Base-by-base conservation (phyloP, 1,140 invertebrate species). In the Nomia melanderi region DNA sequence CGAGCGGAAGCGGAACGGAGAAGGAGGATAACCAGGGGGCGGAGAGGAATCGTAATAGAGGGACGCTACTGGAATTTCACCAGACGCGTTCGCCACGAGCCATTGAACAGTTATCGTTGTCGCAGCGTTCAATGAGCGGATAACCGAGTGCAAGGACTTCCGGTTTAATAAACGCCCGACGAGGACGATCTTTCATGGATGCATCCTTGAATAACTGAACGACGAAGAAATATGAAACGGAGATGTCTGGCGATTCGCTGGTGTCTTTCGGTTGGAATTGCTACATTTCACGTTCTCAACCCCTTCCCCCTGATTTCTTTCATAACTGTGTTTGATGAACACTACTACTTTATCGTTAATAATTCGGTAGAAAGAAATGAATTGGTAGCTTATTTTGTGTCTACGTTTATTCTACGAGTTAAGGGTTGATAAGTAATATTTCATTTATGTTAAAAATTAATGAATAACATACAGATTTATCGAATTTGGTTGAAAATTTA, bases 41-140 rank as follows among this genome's bases (percentile, higher is more conserved):
- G 39, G 23, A 29, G 64, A 54, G 56, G 63, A 66, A 81, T 78
- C 50, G 53, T 69, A 77, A 75, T 69, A 54, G 65, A 76, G 82
- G 73, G 59, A 84, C 64, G 72, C 83, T 57, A 65, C 77, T 75
- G 84, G 79, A 85, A 85, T 79, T 85, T 85, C 67, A 84, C 76
- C 75, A 80, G 79, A 85, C 78, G 60, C 67, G 79, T 86, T 86
- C 78, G 64, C 60, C 60, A 86, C 84, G 77, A 83, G 63, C 83
- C 84, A 85, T 86, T 86, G 84, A 86, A 80, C 83, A 82, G 83
- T 75, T 84, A 85, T 85, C 79, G 67, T 63, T 63, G 75, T 75
- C 73, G 69, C 59, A 65, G 66, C 78, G 83, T 82, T 85, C 82
- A 85, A 84, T 85, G 83, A 84, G 71, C 64, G 66, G 67, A 79